Evolutionary conservation across 2,113 vertebrate species (phyloP), one percentile per base, ranked within the genome.

Genomic region (Scortum barcoo): DNA sequence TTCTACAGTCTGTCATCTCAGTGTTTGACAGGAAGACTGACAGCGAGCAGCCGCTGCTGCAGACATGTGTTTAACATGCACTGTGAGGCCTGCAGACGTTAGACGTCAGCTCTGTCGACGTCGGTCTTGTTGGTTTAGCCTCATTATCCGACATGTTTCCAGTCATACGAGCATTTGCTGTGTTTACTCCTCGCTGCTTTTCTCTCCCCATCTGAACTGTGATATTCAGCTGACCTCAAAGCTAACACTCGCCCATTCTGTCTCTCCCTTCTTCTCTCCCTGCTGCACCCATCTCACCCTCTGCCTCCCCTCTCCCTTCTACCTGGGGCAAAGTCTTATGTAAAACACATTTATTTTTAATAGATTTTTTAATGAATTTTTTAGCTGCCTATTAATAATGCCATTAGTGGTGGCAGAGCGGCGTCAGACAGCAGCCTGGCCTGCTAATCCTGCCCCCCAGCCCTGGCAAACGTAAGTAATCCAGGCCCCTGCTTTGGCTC

Each of bases 301-400:
- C 95, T 95, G 80, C 95, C 95, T 96, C 95, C 96, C 94, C 94
- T 93, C 58, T 72, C 81, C 53, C 61, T 71, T 80, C 95, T 86
- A 90, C 92, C 93, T 93, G 97, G 96, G 97, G 98, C 97, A 92
- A 97, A 99, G 97, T 98, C 97, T 99, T 98, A 99, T 99, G 97
- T 99, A 99, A 99, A 99, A 99, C 97, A 98, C 98, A 99, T 99
- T 99, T 99, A 99, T 99, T 99, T 99, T 99, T 99, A 99, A 99
- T 99, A 97, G 97, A 99, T 99, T 99, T 99, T 99, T 99, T 99
- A 99, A 99, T 99, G 98, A 99, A 98, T 99, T 99, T 99, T 98
- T 99, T 98, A 99, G 98, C 97, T 97, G 96, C 96, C 98, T 99
- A 99, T 99, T 99, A 99, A 99, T 99, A 99, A 99, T 98, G 97